Evolutionary conservation across 2,797 vertebrate genomes (phyloP).

Genomic region (Pseudochaenichthys georgianus): DNA sequence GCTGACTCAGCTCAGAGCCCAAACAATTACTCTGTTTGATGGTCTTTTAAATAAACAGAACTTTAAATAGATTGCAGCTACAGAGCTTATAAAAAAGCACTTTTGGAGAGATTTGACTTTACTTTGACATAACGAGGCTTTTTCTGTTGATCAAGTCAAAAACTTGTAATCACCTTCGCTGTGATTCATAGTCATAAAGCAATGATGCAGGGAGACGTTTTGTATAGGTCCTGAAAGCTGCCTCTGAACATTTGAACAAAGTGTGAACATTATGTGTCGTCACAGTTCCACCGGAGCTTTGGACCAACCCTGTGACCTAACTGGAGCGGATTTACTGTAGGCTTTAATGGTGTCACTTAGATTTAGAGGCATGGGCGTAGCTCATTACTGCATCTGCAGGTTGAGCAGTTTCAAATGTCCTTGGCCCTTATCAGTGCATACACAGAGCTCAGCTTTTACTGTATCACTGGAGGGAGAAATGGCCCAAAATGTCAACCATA

Average conservation of each 20-base stretch:
- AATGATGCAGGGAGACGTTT: neutral
- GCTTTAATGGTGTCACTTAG: conserved; percentile 67
- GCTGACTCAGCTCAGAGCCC: no score
- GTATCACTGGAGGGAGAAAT: conserved; percentile 52
- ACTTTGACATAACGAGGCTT: neutral
- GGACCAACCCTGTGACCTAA: conserved; percentile 48
- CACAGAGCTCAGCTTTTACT: conserved; percentile 74
- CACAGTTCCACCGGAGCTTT: conserved; percentile 3
- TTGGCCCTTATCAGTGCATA: conserved; percentile 80
- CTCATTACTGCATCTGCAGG: conserved; percentile 81
- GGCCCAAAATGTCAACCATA: conserved; percentile 73
- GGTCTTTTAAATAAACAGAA: neutral
- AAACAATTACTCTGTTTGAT: neutral
- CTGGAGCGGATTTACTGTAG: conserved; percentile 53
- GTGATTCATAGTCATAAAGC: neutral
- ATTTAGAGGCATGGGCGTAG: conserved; percentile 74
- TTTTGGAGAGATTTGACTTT: neutral
- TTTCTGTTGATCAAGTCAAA: neutral
- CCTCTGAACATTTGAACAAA: conserved; percentile 7
- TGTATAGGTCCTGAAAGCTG: neutral
- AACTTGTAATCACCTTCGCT: neutral
- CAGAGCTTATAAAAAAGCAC: neutral
- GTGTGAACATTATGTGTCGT: conserved; percentile 11
- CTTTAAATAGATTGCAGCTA: neutral
- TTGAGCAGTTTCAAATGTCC: conserved; percentile 85